Conservation (phyloP, 1,140 invertebrate genomes). For the Asbolus verrucosus region DNA sequence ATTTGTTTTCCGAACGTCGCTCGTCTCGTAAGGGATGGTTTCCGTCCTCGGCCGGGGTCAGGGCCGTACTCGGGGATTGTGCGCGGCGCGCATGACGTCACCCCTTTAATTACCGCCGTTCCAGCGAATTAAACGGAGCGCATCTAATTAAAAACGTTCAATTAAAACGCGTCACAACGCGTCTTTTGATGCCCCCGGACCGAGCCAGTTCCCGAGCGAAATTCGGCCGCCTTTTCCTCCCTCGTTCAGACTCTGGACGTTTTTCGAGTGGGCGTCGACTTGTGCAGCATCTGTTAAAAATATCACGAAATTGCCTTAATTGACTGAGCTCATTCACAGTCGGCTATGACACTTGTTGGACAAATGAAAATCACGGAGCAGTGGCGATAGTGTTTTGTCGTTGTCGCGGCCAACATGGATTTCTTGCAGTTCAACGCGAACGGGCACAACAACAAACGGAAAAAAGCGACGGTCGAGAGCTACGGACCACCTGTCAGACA, state of each 20-base stretch:
- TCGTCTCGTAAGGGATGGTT: constrained; percentile 21
- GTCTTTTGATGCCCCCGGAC: constrained; percentile 2
- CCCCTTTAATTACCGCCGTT: constrained; percentile 2
- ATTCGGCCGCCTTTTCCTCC: not conserved
- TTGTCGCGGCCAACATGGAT: not conserved
- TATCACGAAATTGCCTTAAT: constrained; percentile 42
- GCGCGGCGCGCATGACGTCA: not conserved
- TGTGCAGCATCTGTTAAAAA: constrained; percentile 44
- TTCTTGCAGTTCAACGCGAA: not conserved
- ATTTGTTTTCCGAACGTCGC: constrained; percentile 26
- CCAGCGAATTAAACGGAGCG: constrained; percentile 16
- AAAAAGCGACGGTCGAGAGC: constrained; percentile 16
- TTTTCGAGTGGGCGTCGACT: constrained; percentile 30
- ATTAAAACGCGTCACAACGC: constrained; percentile 11
- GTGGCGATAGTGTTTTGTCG: constrained; percentile 9
- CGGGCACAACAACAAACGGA: not conserved
- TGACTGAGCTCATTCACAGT: constrained; percentile 33
- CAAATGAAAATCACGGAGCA: constrained; percentile 20
- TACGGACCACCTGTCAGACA: constrained; percentile 65
- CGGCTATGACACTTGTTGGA: constrained; percentile 40
- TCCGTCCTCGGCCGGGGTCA: constrained; percentile 3
- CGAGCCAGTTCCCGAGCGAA: constrained; percentile 3
- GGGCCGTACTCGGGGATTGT: not conserved
- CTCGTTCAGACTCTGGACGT: not conserved
- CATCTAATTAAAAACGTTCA: constrained; percentile 11